Percentiles rank a stretch among this genome's conserved stretches.
Evolutionary conservation across 2,888 invertebrate species (phyloP).

Genomic region (Oscheius sp.): DNA sequence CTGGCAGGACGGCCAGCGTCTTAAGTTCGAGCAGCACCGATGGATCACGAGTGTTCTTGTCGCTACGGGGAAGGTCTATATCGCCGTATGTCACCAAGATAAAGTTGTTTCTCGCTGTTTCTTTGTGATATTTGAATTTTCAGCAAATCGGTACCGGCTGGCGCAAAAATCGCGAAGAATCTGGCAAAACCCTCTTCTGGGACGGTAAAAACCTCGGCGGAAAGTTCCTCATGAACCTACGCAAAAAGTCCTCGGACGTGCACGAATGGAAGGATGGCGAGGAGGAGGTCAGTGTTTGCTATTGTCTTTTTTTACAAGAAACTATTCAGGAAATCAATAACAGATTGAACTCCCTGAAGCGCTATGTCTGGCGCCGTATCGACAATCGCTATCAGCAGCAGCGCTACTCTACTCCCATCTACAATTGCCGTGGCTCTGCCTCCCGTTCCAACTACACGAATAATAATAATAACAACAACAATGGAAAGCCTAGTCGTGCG

Average conservation of each 20-base stretch:
- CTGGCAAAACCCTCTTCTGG: constrained; percentile 65
- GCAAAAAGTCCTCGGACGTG: constrained; percentile 46
- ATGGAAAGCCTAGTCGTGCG: background rate
- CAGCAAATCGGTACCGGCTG: constrained; percentile 69
- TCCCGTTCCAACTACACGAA: background rate
- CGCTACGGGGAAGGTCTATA: constrained; percentile 54
- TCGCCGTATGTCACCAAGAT: constrained; percentile 66
- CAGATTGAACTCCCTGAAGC: constrained; percentile 13
- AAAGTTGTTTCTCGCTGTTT: constrained; percentile 47
- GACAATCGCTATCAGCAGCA: constrained; percentile 6
- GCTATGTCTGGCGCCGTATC: constrained; percentile 39
- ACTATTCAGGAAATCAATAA: constrained; percentile 27
- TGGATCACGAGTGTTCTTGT: constrained; percentile 63
- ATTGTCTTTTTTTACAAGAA: no score
- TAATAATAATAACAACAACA: background rate
- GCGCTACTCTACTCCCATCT: background rate
- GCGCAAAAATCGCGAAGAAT: constrained; percentile 70
- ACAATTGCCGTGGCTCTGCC: background rate
- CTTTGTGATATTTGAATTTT: background rate
- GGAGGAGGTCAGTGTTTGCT: constrained; percentile 47
- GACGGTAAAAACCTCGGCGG: constrained; percentile 69
- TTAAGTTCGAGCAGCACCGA: constrained; percentile 63
- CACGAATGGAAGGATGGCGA: constrained; percentile 58
- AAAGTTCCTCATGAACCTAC: constrained; percentile 63
- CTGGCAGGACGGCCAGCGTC: constrained; percentile 64